Conservation (phyloP, 2,797 vertebrate species). For the Enteromius trimaculatus region DNA sequence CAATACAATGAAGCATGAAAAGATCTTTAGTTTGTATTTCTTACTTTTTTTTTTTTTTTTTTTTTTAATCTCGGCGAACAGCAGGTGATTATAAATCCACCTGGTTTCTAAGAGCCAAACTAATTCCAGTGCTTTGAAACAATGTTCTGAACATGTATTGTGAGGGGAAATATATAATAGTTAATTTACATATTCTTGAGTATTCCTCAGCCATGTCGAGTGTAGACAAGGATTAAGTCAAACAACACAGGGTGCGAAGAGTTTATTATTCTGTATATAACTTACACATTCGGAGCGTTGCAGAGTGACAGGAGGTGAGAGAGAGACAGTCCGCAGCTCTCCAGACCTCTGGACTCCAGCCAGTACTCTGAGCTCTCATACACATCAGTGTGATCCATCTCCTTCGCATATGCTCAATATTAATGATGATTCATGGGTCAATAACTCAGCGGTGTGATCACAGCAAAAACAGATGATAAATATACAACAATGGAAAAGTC, state of each 20-base stretch:
- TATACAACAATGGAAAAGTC: background rate
- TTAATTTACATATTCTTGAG: background rate
- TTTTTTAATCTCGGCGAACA: background rate
- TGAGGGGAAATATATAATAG: background rate
- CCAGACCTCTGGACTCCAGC: conserved; percentile 71
- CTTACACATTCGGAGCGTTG: conserved; percentile 29
- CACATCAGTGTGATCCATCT: conserved; percentile 24
- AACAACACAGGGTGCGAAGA: background rate
- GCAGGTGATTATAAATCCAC: background rate
- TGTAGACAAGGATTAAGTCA: background rate
- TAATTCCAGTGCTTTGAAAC: background rate
- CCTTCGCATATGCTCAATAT: conserved; percentile 62
- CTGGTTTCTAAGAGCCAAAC: background rate
- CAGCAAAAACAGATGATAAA: background rate
- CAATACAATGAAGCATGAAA: too few relatives aligned
- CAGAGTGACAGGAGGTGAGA: conserved; percentile 65
- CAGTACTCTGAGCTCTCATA: conserved; percentile 72
- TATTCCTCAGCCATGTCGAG: background rate
- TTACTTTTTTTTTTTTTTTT: background rate
- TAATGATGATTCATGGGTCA: conserved; percentile 19
- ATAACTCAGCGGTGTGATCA: background rate
- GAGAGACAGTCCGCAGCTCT: conserved; percentile 72
- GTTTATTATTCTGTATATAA: background rate
- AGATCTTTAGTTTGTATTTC: background rate
- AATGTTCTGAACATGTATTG: background rate